These are phyloP conservation scores for Anthonomus grandis DNA, from an alignment of 1,140 invertebrate genomes.

Conservation along the genomic window DNA sequence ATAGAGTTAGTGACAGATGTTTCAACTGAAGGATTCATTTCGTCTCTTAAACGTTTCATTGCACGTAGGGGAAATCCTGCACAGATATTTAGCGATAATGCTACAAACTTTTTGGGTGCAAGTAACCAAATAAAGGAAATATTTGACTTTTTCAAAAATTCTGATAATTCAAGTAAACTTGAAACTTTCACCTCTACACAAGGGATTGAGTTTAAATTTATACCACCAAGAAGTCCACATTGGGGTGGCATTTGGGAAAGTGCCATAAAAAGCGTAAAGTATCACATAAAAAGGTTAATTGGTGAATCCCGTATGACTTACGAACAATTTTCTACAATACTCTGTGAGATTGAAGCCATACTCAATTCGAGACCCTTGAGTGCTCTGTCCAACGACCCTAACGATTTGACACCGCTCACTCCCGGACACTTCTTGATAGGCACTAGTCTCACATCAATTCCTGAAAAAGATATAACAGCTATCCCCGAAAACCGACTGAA, in stretches of 20 bases:
- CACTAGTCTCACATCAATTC: conserved; percentile 29
- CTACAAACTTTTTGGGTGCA: conserved; percentile 19
- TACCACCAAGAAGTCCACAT: conserved; percentile 36
- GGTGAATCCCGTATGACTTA: conserved; percentile 38
- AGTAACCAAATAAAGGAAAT: conserved; percentile 17
- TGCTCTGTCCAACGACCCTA: conserved; percentile 34
- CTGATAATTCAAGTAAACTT: neutral
- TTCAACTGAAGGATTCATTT: conserved; percentile 44
- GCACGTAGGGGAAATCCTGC: conserved; percentile 37
- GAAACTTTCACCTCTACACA: neutral
- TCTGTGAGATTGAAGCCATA: conserved; percentile 33
- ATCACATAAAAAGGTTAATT: conserved; percentile 37
- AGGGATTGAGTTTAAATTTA: conserved; percentile 33
- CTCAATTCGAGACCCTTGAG: conserved; percentile 44
- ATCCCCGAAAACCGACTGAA: conserved; percentile 21
- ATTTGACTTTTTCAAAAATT: conserved; percentile 6
- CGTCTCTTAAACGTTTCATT: conserved; percentile 47
- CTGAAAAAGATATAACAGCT: conserved; percentile 18
- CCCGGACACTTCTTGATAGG: conserved; percentile 49
- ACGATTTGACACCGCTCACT: conserved; percentile 36
- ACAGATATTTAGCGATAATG: conserved; percentile 22
- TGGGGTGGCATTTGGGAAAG: conserved; percentile 39
- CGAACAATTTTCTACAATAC: conserved; percentile 35
- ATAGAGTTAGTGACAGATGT: conserved; percentile 47
- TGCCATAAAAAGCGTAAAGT: conserved; percentile 37